Evolutionary conservation across 2,797 vertebrate species (phyloP), one percentile per base, ranked within the genome.

Genomic region (Thunnus albacares): DNA sequence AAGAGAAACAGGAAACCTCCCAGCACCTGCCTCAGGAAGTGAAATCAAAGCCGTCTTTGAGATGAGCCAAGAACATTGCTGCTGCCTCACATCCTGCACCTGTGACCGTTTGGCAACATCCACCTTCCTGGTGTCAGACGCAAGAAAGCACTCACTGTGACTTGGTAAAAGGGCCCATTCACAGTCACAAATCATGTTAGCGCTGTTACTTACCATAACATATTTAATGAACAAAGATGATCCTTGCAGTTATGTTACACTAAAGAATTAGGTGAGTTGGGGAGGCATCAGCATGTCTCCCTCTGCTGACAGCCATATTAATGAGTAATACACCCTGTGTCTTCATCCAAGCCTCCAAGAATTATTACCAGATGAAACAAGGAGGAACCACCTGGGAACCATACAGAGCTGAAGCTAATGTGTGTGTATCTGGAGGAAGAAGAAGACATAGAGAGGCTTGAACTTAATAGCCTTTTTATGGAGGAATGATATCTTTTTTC

Each of bases 21-120:
- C 41, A 75, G 85, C 93, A 94, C 93, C 93, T 94, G 94, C 90
- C 84, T 71, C 79, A 61, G 91, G 91, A 94, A 91, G 90, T 87
- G 91, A 82, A 92, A 92, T 95, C 90, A 93, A 93, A 91, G 90
- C 67, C 3, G 75, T 79, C 80, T 87, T 91, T 93, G 85, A 92
- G 86, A 87, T 47, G 84, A 87, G 91, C 92, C 89, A 89, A 89
- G 76, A 77, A 75, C 49, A 38, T 63, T 65, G 65, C 64, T 63
- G 82, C 89, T 64, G 83, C 84, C 73, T 86, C 87, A 88, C 91
- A 87, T 90, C 87, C 91, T 90, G 92, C 94, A 94, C 92, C 93
- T 95, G 93, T 58, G 87, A 88, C 79, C 69, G 52, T 41, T 90
- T 90, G 92, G 90, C 93, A 89, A 65, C 77, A 14, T 61, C 63